Conservation (phyloP, 2,113 vertebrate species). For the Notarius quadriscutis region DNA sequence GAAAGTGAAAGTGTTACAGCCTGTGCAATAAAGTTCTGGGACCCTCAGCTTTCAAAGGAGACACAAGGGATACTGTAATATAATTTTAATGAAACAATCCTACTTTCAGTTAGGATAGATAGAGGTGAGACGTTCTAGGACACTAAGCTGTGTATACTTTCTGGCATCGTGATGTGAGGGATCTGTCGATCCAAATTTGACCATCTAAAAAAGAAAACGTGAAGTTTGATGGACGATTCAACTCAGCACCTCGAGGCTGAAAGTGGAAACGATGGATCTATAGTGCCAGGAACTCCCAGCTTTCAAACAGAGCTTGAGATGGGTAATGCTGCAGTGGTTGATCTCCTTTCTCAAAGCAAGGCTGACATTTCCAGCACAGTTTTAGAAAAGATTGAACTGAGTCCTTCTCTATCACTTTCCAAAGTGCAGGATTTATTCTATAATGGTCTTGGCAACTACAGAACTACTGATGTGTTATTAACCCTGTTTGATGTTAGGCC, state of each 20-base stretch:
- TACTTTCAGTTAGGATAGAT: slow-evolving; percentile 9
- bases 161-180: not conserved
- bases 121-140: slow-evolving; percentile 18
- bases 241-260: not conserved
- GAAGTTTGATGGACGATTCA: not conserved
- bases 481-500: slow-evolving; percentile 71
- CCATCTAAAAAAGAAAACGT: not conserved
- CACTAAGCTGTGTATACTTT: not conserved
- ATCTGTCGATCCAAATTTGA: not conserved
- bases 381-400: not conserved
- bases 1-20: slow-evolving; percentile 35
- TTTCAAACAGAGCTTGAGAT: not conserved
- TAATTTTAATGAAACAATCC: slow-evolving; percentile 33
- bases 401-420: not conserved
- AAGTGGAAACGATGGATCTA: not conserved
- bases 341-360: not conserved
- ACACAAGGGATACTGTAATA: slow-evolving; percentile 18
- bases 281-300: not conserved
- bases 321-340: not conserved
- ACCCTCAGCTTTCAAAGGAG: slow-evolving; percentile 28
- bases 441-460: not conserved
- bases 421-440: not conserved
- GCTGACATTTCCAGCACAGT: not conserved
- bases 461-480: slow-evolving; percentile 26
- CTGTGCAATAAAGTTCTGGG: slow-evolving; percentile 27